Evolutionary conservation across 2,888 invertebrate species (phyloP).

Genomic region (Zele albiditarsus): DNA sequence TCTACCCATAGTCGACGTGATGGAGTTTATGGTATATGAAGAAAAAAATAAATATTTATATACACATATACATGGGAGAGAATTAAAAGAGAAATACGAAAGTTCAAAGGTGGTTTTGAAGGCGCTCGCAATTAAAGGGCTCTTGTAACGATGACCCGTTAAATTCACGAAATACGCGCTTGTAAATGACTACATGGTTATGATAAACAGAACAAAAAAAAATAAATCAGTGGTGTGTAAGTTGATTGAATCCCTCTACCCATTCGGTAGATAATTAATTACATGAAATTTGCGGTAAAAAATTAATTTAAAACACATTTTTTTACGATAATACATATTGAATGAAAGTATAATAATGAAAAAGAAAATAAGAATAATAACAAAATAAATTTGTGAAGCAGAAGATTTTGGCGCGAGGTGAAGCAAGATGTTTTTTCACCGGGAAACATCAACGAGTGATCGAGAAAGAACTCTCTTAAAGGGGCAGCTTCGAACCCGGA

Average conservation of each 20-base stretch:
- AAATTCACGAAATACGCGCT: background rate
- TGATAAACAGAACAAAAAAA: background rate
- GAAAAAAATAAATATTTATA: background rate
- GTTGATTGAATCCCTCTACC: constrained; percentile 2
- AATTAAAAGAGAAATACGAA: constrained; percentile 14
- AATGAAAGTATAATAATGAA: background rate
- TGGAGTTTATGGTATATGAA: background rate
- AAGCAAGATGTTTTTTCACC: background rate
- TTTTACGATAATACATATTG: background rate
- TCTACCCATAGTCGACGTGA: constrained; percentile 1
- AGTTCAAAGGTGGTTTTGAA: constrained; percentile 12
- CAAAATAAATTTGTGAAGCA: background rate
- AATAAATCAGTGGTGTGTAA: background rate
- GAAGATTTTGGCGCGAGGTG: background rate
- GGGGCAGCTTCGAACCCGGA: constrained; percentile 10
- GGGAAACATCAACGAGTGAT: constrained; percentile 34
- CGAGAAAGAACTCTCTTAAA: background rate
- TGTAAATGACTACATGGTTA: constrained; percentile 9
- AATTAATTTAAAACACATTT: constrained; percentile 7
- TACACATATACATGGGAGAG: constrained; percentile 4
- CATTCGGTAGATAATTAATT: background rate
- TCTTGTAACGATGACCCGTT: constrained; percentile 1
- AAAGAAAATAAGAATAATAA: constrained; percentile 2
- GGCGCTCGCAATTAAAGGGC: constrained; percentile 10
- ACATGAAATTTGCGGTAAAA: constrained; percentile 2